Base-by-base conservation (phyloP, 2,888 invertebrate genomes). In the Acronicta aceris region DNA sequence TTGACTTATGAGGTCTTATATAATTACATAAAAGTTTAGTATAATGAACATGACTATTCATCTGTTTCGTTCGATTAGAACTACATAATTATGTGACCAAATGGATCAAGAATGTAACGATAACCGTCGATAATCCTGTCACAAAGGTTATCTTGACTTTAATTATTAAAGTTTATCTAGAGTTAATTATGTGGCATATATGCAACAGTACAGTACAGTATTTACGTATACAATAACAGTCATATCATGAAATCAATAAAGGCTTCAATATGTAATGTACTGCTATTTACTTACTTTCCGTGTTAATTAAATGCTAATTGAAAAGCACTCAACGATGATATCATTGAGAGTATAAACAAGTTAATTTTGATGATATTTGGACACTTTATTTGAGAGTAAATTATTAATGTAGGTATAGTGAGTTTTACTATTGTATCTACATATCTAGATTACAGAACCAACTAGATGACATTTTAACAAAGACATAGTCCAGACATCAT, bases 41-140 rank as follows among this genome's bases (percentile, higher is more conserved):
- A 4, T 21, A 21, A 21, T 21, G 4, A 21, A 21, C 21, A 21
- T 21, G 21, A 21, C 21, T 21, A 21, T 21, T 21, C 21, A 21
- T 27, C 9, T 27, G 38, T 12, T 33, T n/a, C 12, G 1, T 33
- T 17, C 16, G 10, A 55, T 15, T 40, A 15, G 15, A 41, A 58
- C 51, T 53, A n/a, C n/a, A n/a, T n/a, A n/a, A n/a, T n/a, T n/a
- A 48, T 33, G 30, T 65, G 46, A 65, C 45, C 25, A 63, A 63
- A 56, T 30, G 45, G 61, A 68, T 65, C 79, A 76, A 73, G 61
- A 59, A 78, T 76, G 59, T 7, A 36, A n/a, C 6, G 72, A 67
- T 68, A 71, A 43, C 54, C 16, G 5, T 45, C 57, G 65, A 70
- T 76, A 60, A 77, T 78, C 74, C 49, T 30, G 30, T 21, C 47